Percentiles rank a stretch among this genome's conserved stretches.
Conservation (phyloP, 2,113 vertebrate species). For the Sarotherodon lohbergeri region DNA sequence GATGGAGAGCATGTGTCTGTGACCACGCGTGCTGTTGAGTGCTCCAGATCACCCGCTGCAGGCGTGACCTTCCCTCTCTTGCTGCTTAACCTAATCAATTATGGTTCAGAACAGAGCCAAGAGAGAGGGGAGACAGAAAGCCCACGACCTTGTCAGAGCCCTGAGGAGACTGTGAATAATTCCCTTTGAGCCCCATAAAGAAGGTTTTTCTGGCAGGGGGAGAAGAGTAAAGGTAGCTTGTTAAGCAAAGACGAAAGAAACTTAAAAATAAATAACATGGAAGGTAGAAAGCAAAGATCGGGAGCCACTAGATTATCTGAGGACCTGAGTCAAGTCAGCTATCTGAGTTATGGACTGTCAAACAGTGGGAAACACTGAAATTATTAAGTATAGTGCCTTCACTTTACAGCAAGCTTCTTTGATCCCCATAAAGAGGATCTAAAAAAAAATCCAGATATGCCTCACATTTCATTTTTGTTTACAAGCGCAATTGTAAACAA, state of each 20-base stretch:
- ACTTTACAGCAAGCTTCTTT: not conserved
- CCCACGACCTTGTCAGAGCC: conserved; percentile 69
- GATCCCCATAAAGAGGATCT: not conserved
- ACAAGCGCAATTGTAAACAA: not conserved
- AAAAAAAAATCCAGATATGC: too few species aligned
- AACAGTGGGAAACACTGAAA: not conserved
- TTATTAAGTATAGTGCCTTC: not conserved
- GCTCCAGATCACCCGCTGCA: conserved; percentile 50
- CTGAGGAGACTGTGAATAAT: conserved; percentile 75
- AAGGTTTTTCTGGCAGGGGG: conserved; percentile 36
- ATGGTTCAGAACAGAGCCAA: conserved; percentile 71
- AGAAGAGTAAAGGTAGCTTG: conserved; percentile 14
- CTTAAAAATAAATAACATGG: conserved; percentile 9
- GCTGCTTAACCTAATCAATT: conserved; percentile 79
- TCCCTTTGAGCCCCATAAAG: conserved; percentile 71
- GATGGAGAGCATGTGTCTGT: conserved; percentile 61
- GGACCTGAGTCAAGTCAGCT: not conserved
- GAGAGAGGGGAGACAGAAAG: conserved; percentile 55
- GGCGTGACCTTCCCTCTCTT: conserved; percentile 66
- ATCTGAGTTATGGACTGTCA: not conserved
- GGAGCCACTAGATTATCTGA: not conserved
- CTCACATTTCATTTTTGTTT: not conserved
- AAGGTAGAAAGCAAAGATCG: not conserved
- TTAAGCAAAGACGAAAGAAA: not conserved
- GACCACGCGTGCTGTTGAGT: conserved; percentile 34